A percentile compares a stretch with the other conserved stretches of the same genome.
Conservation (phyloP, 2,888 invertebrate species). For the Fabriciana adippe region DNA sequence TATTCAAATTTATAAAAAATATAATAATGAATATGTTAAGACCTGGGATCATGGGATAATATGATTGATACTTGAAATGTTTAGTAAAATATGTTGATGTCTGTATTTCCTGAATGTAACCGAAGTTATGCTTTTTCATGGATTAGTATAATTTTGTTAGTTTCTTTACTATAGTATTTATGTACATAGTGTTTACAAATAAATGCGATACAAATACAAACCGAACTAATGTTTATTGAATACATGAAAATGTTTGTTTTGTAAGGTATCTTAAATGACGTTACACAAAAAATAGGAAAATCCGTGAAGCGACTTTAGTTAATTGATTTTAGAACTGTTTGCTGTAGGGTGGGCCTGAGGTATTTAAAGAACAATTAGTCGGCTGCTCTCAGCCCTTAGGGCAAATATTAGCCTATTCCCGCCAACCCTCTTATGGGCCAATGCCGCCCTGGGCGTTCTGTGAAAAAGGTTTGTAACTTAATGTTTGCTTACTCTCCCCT, state of each 20-base stretch:
- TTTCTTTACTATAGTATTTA: no score
- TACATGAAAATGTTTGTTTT: constrained; percentile 58
- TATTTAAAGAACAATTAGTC: constrained; percentile 82
- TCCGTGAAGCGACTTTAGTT: constrained; percentile 64
- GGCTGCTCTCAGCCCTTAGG: constrained; percentile 74
- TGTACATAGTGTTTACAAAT: no score
- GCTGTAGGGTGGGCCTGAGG: constrained; percentile 69
- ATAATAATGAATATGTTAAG: no score
- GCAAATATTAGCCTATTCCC: constrained; percentile 79
- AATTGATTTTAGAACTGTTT: constrained; percentile 78
- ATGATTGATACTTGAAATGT: no score
- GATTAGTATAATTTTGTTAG: no score
- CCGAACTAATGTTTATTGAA: constrained; percentile 50
- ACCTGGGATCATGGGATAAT: no score
- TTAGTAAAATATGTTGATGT: neutral
- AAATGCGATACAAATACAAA: neutral
- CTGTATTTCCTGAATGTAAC: neutral
- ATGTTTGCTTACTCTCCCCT: constrained; percentile 73
- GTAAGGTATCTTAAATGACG: constrained; percentile 58
- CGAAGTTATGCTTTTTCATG: no score
- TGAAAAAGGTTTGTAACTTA: constrained; percentile 69
- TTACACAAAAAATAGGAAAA: constrained; percentile 54
- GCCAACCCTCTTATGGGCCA: constrained; percentile 74
- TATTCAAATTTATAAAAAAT: no score
- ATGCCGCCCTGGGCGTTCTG: constrained; percentile 69